A percentile compares a stretch with the other conserved stretches of the same genome.
phyloP scores from a whole-genome alignment of 2,797 vertebrate species.

The Xenops minutus region DNA sequence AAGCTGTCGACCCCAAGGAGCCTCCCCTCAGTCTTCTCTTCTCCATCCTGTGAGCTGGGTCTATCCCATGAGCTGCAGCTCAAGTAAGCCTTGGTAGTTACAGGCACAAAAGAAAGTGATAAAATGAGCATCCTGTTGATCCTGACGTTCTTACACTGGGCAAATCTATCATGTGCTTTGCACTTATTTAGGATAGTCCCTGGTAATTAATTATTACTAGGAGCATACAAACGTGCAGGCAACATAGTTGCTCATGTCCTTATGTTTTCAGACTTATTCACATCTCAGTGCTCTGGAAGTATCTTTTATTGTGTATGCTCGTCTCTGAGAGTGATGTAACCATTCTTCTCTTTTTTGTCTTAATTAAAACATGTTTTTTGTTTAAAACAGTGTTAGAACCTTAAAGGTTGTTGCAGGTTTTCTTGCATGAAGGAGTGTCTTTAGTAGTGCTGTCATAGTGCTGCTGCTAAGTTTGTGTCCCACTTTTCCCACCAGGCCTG shows the following conservation, averaged over 20 bases:
- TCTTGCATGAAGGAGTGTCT: neutral
- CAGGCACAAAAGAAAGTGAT: neutral
- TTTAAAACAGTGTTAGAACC: neutral
- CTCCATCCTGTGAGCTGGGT: neutral
- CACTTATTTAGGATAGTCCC: neutral
- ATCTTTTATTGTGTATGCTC: neutral
- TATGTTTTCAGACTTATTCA: neutral
- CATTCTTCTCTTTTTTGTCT: neutral
- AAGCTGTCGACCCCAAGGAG: neutral
- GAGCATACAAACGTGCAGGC: neutral
- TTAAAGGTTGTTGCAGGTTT: neutral
- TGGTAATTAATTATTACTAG: neutral
- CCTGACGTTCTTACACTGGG: neutral
- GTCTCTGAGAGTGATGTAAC: neutral
- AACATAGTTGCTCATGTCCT: neutral
- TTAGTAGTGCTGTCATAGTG: neutral
- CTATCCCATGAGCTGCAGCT: accelerated
- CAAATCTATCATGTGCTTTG: neutral
- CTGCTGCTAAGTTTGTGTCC: neutral
- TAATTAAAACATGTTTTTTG: neutral
- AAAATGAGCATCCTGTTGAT: neutral
- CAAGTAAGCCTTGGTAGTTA: neutral
- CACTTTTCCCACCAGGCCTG: constrained; percentile 78
- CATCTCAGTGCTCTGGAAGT: accelerated
- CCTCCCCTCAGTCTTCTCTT: neutral